phyloP scores from a whole-genome alignment of 2,797 vertebrate species.

The Malurus leucopterus region DNA sequence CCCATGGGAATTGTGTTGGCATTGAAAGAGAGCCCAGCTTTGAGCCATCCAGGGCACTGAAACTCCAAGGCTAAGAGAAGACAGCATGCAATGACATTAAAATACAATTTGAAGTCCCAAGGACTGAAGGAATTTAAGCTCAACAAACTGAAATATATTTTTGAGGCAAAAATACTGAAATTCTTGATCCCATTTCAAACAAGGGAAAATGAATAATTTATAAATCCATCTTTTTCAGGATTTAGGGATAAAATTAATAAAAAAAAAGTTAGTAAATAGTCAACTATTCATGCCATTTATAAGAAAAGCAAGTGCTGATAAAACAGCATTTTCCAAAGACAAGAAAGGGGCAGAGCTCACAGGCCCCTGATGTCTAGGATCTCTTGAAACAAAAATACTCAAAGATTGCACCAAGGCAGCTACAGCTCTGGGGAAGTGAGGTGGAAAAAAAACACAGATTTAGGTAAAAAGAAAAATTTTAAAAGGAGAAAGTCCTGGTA shows the following conservation, averaged over 20 bases:
- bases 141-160: neutral
- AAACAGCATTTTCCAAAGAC: neutral
- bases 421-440: neutral
- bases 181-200: neutral
- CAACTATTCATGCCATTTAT: neutral
- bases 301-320: neutral
- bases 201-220: neutral
- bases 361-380: neutral
- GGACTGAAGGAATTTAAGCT: neutral
- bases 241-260: neutral
- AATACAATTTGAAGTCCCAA: neutral
- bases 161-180: neutral
- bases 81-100: neutral
- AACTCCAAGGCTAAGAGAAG: neutral
- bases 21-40: neutral
- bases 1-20: neutral
- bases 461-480: neutral
- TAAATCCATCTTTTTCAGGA: neutral
- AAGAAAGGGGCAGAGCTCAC: accelerated
- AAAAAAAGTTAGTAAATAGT: neutral
- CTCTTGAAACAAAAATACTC: neutral
- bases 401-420: neutral
- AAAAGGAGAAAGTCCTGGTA: neutral
- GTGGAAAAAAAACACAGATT: neutral
- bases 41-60: neutral